Evolutionary conservation across 2,888 invertebrate genomes (phyloP).

Genomic region (Epistrophe grossulariae): DNA sequence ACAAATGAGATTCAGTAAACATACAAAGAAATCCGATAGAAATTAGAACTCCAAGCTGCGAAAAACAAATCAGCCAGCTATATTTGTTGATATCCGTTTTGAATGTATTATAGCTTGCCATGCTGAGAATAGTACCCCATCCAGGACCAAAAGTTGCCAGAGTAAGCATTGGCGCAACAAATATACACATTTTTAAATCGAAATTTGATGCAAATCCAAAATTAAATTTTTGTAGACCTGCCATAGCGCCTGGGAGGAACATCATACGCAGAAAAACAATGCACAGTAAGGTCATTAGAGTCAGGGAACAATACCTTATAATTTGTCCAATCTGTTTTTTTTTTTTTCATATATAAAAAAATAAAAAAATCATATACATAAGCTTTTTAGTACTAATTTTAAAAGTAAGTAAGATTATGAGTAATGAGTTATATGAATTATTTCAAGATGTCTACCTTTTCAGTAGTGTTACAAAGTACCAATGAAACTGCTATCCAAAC

Average conservation of each 20-base stretch:
- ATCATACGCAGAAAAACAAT: conserved; percentile 47
- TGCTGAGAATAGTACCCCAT: conserved; percentile 61
- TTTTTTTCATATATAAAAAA: neutral
- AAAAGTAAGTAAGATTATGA: too few relatives aligned
- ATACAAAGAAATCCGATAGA: conserved; percentile 87
- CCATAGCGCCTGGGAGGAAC: conserved; percentile 27
- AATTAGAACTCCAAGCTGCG: conserved; percentile 78
- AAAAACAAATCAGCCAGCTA: conserved; percentile 79
- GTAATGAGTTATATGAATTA: too few relatives aligned
- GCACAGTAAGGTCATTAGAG: conserved; percentile 69
- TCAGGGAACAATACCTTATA: conserved; percentile 77
- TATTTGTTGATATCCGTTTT: conserved; percentile 87
- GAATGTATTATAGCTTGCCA: conserved; percentile 84
- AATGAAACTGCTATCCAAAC: conserved; percentile 42
- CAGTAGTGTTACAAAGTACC: conserved; percentile 1
- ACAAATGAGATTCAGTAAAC: conserved; percentile 87
- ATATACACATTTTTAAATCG: conserved; percentile 15
- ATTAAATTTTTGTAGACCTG: neutral
- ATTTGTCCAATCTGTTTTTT: conserved; percentile 79
- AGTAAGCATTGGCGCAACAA: conserved; percentile 26
- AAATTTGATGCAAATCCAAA: neutral
- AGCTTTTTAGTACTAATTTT: too few relatives aligned
- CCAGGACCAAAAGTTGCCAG: conserved; percentile 60
- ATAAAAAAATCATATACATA: neutral
- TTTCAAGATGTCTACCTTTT: conserved; percentile 33